phyloP scores from a whole-genome alignment of 2,113 vertebrate species.

The Stomatorhinus ivindoensis region DNA sequence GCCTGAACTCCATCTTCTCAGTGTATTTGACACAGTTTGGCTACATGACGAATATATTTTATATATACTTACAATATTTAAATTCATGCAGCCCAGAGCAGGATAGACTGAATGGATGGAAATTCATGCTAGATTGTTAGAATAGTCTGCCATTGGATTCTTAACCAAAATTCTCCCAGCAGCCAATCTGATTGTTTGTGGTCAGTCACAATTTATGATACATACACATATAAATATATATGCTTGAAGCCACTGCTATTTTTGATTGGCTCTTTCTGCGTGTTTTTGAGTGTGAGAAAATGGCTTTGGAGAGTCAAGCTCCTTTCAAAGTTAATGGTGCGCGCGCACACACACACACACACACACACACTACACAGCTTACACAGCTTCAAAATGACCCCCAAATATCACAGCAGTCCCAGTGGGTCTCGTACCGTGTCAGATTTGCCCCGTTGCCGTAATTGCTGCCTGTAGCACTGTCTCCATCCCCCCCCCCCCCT shows the following conservation, averaged over 20 bases:
- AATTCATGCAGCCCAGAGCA: neutral
- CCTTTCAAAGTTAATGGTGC: neutral
- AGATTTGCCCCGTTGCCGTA: constrained; percentile 5
- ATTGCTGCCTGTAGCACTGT: neutral
- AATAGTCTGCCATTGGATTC: neutral
- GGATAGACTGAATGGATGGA: neutral
- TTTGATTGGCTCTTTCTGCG: neutral
- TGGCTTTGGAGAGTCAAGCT: neutral
- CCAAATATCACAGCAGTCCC: constrained; percentile 1
- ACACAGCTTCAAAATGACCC: neutral
- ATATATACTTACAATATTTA: neutral
- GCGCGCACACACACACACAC: neutral
- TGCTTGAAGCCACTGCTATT: neutral
- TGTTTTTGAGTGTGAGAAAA: neutral
- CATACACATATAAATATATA: neutral
- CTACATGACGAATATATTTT: neutral
- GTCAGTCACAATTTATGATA: neutral
- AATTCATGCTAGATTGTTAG: neutral
- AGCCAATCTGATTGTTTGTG: neutral
- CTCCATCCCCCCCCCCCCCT: neutral
- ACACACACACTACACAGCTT: neutral
- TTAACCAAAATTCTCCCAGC: neutral
- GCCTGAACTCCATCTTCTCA: neutral
- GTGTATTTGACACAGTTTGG: neutral
- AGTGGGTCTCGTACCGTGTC: neutral